Conservation (phyloP, 2,888 invertebrate species). For the Campoplex capitator region DNA sequence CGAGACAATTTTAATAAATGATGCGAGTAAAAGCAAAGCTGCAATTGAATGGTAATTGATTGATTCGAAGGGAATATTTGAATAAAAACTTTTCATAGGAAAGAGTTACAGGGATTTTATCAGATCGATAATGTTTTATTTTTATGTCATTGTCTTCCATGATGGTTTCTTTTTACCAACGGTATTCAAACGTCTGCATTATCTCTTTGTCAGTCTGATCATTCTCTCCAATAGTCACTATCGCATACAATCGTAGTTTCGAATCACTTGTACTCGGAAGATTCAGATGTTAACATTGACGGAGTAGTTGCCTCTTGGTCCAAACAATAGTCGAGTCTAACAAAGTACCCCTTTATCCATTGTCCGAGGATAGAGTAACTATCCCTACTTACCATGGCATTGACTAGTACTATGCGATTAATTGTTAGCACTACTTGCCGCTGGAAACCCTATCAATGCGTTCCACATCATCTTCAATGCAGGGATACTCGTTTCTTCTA, state of each 20-base stretch:
- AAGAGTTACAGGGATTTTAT: not conserved
- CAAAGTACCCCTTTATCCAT: slow-evolving; percentile 59
- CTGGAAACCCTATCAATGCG: slow-evolving; percentile 61
- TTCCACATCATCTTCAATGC: slow-evolving; percentile 55
- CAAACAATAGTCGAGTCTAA: slow-evolving; percentile 46
- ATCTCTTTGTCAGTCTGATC: not conserved
- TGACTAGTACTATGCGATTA: slow-evolving; percentile 26
- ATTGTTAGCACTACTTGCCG: slow-evolving; percentile 30
- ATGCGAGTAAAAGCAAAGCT: not conserved
- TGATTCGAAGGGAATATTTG: not conserved
- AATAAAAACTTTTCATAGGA: not conserved
- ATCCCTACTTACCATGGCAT: slow-evolving; percentile 65
- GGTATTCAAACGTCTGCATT: not conserved
- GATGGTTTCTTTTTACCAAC: not conserved
- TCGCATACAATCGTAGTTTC: not conserved
- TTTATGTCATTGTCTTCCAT: not conserved
- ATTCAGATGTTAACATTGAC: slow-evolving; percentile 42
- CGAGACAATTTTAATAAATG: not conserved
- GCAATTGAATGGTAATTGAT: not conserved
- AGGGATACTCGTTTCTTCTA: slow-evolving; percentile 61
- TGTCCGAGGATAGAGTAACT: slow-evolving; percentile 63
- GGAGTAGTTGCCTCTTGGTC: slow-evolving; percentile 15
- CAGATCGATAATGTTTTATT: not conserved
- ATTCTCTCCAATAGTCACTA: not conserved
- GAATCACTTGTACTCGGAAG: slow-evolving; percentile 16